Evolutionary conservation across 2,113 vertebrate species (phyloP).

Genomic region (crab-eating macaque (Macaca fascicularis)): DNA sequence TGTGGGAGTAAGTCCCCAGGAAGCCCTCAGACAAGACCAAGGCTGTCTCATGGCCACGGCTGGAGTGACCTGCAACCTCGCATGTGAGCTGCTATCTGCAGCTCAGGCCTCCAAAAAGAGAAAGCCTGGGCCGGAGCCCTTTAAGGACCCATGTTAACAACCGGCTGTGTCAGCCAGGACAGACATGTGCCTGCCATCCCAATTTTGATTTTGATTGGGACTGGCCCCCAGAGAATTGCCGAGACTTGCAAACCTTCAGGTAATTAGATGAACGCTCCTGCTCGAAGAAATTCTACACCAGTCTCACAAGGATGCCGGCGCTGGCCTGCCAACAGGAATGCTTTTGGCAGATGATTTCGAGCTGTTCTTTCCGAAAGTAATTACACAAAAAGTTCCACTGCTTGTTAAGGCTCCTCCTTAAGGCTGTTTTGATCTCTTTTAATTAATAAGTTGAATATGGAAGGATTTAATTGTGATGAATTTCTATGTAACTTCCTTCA

Average conservation of each 20-base stretch:
- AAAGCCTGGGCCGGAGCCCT: background rate
- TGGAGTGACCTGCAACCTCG: background rate
- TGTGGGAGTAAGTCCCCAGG: background rate
- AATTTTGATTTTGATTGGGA: background rate
- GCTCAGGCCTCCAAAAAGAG: background rate
- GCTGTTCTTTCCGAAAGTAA: conserved; percentile 40
- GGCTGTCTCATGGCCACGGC: background rate
- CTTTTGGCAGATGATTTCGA: background rate
- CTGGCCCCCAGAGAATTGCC: background rate
- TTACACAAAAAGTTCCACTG: conserved; percentile 32
- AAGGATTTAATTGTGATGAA: conserved; percentile 5
- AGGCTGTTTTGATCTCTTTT: conserved; percentile 5
- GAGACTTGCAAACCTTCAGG: background rate
- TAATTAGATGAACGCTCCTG: background rate
- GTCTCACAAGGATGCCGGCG: background rate
- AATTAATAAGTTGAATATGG: conserved; percentile 18
- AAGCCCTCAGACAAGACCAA: background rate
- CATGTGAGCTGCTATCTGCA: accelerated
- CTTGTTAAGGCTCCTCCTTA: background rate
- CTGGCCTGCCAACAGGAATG: background rate
- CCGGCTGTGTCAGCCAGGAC: background rate
- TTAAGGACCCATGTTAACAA: background rate
- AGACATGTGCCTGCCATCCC: background rate
- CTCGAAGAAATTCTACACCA: background rate
- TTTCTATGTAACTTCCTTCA: background rate